Conservation (phyloP, 1,140 invertebrate genomes). For the Drosophila bipectinata region DNA sequence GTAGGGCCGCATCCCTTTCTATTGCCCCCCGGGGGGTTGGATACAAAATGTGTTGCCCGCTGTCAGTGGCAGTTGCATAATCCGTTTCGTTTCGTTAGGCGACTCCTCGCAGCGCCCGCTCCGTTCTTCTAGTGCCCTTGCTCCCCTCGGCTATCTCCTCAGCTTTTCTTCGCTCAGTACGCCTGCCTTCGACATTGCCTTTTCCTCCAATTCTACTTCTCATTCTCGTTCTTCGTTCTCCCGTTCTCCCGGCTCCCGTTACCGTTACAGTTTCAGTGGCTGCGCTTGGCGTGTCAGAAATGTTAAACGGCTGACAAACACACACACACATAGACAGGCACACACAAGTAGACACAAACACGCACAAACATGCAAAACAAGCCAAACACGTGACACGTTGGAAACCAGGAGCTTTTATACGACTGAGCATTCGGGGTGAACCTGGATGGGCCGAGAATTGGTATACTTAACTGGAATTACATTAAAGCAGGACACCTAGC, state of each 20-base stretch:
- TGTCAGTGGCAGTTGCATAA: constrained; percentile 47
- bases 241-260: constrained; percentile 8
- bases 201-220: background rate
- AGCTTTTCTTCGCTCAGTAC: background rate
- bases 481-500: background rate
- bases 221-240: constrained; percentile 1
- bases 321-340: constrained; percentile 17
- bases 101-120: background rate
- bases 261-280: constrained; percentile 40
- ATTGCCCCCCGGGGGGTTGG: constrained; percentile 32
- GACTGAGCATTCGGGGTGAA: constrained; percentile 22
- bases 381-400: constrained; percentile 40
- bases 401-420: constrained; percentile 29
- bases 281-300: constrained; percentile 47
- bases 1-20: constrained; percentile 13
- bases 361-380: constrained; percentile 34
- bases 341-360: constrained; percentile 5
- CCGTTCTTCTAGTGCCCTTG: constrained; percentile 2
- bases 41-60: constrained; percentile 45
- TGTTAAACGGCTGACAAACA: constrained; percentile 47
- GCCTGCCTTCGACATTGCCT: background rate
- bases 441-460: background rate
- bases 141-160: background rate
- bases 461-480: background rate
- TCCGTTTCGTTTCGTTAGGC: constrained; percentile 31